phyloP scores from a whole-genome alignment of 2,113 vertebrate species.

The Sterna hirundo region DNA sequence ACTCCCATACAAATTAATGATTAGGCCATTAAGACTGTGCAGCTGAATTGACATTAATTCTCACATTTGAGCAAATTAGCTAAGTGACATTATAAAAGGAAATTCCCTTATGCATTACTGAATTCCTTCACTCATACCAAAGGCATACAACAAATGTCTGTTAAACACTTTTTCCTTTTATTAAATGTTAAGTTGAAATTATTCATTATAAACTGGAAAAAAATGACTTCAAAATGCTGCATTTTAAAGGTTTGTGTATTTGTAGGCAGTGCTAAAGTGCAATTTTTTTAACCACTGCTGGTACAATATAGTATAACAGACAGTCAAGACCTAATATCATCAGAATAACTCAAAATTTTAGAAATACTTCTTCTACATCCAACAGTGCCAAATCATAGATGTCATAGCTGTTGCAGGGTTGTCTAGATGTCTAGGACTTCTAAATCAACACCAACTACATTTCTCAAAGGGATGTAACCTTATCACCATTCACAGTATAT shows the following conservation, averaged over 20 bases:
- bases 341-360: background rate
- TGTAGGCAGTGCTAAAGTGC: background rate
- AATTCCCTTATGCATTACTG: background rate
- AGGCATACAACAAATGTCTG: background rate
- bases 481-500: background rate
- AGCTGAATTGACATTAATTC: constrained; percentile 26
- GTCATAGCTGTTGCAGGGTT: background rate
- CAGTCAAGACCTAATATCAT: background rate
- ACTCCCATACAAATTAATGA: constrained; percentile 33
- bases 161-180: background rate
- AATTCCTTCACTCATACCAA: background rate
- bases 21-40: constrained; percentile 10
- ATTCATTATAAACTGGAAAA: background rate
- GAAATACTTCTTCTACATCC: background rate
- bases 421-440: background rate
- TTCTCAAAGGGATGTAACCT: background rate
- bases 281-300: background rate
- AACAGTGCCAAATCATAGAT: background rate
- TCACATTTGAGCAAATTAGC: constrained; percentile 8
- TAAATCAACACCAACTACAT: background rate
- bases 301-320: background rate
- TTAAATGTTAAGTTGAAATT: background rate
- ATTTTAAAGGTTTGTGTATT: background rate
- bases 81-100: constrained; percentile 12
- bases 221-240: background rate